Evolutionary conservation across 2,797 vertebrate species (phyloP), one percentile per base, ranked within the genome.

Genomic region (Aeoliscus strigatus): DNA sequence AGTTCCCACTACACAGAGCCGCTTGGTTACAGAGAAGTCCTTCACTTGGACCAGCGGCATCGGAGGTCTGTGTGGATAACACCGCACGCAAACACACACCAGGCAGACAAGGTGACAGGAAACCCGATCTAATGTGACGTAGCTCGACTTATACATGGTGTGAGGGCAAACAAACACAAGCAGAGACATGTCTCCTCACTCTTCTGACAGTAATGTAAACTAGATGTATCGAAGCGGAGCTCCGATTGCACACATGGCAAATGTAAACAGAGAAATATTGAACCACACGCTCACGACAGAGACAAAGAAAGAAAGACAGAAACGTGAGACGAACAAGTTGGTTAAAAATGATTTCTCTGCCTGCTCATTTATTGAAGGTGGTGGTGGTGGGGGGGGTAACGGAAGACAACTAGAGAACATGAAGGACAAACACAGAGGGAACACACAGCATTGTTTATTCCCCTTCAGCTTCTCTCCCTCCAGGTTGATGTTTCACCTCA

Each of bases 401-500:
- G 33, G 30, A 64, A 41, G 47, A 50, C 48, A 11, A 28, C 27
- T 4, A 27, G 27, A 2, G 27, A 29, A 11, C 5, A 29, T 21
- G 18, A 21, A 21, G 18, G 3, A n/a, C n/a, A n/a, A 27, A 11
- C 2, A 40, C 40, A 30, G 31, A 39, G 39, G 29, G 21, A 51
- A 57, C 59, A 61, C 25, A 24, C 35, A 52, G 69, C 68, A 59
- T 66, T 67, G 61, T 72, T 72, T 57, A 75, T 81, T 67, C 75
- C 39, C 62, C 44, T 70, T 32, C 56, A 66, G 60, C 60, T 56
- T 55, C 51, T 46, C 57, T 51, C 28, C 32, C 57, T 75, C 53
- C 58, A 38, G 66, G 60, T 65, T 62, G 66, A 71, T 75, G 71
- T 61, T 73, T 73, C 63, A 54, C 70, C 63, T 77, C 54, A 69